Base-by-base conservation (phyloP, 2,113 vertebrate genomes). In the Notarius lentiginosus region DNA sequence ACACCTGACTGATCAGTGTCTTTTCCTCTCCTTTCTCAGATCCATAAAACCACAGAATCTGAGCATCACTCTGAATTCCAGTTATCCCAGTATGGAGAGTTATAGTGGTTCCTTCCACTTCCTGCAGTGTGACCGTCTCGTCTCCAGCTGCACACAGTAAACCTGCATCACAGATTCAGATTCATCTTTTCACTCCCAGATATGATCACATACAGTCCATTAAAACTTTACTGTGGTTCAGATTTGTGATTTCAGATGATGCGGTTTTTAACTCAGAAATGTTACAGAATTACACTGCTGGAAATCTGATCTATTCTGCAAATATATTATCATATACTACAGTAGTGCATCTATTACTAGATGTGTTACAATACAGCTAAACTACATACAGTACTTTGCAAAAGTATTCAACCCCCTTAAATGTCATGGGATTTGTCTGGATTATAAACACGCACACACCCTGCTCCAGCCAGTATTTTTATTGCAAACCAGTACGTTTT, bases 71-170 rank as follows among this genome's bases (percentile, higher is more conserved):
- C 34, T 34, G 34, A 34, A 34, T 34, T 34, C 34, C 34, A 34
- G 34, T 34, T 34, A 34, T 34, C 34, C 34, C 34, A 34, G 34
- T 34, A 34, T 34, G 34, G 34, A 34, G 34, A 34, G 34, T 34
- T 34, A 34, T 2, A 66, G 41, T 47, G 81, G 89, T 73, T 66
- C 80, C 58, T 86, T 53, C 66, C 66, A 79, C 79, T 76, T 82
- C 86, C 83, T 72, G 75, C 0, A 53, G 63, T 83, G 27, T 27
- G 66, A 68, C 14, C 66, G 27, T 68, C 66, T 68, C 4, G 5
- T 68, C 66, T 68, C 66, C 60, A 22, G 60, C 75, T 86, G 41
- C n/a, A 82, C 30, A 61, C 4, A 15, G 58, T 70, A 60, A 27
- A 55, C 34, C 11, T 58, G 80, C 66, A 68, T 2, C 66, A 68